Evolutionary conservation across 2,113 vertebrate species (phyloP), one percentile per base, ranked within the genome.

Genomic region (Gobius niger): DNA sequence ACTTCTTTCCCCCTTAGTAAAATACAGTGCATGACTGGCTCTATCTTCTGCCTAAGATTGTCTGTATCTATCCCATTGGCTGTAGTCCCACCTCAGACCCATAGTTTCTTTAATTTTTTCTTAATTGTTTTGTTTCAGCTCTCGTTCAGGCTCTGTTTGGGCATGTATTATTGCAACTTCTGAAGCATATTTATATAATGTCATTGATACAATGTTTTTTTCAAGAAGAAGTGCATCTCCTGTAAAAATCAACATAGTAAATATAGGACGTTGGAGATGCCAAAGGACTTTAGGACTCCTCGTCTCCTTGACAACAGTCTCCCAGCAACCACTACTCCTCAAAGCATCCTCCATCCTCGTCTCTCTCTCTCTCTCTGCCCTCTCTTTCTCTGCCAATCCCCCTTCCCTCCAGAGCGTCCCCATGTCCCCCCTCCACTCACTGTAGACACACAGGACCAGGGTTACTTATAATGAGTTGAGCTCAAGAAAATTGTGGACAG

Each of bases 261-360:
- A 85, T 86, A 83, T 82, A 87, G 85, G 81, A 88, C 80, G 86
- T 82, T 75, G 70, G 44, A 87, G 89, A 91, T 89, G 84, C 85
- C 86, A 90, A 85, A 88, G 85, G 82, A 91, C 84, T 90, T 82
- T 71, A 76, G 84, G 82, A 90, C 83, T 87, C 80, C 62, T 82
- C 9, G 89, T 93, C 86, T 91, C 92, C 91, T 67, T 92, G 93
- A 91, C 93, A 85, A 93, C 93, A 16, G 91, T 93, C 83, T 88
- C 91, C 87, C 86, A 83, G 93, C 92, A 93, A 93, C 93, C 84
- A 82, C 88, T 85, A 83, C 87, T 89, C 80, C 84, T 92, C 88
- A 90, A 86, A 86, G 80, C 81, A 53, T 87, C 83, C 81, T 83
- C 84, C 78, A 81, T 80, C 78, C 82, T 83, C 62, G n/a, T 80